phyloP scores from a whole-genome alignment of 2,888 invertebrate genomes.

The Tenthredo mesomela region DNA sequence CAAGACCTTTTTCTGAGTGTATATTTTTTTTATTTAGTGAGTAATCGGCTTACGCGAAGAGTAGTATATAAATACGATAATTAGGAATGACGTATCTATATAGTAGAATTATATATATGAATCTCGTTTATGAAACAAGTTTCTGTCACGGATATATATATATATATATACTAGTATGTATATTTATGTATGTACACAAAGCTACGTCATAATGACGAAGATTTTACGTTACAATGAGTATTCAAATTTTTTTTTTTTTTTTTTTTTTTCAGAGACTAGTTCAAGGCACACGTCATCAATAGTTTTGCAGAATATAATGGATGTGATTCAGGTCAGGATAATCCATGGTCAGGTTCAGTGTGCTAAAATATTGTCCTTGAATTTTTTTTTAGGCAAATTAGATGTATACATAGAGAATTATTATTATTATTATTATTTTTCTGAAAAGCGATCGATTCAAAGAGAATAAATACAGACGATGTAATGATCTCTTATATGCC shows the following conservation, averaged over 20 bases:
- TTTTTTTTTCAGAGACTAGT: background rate
- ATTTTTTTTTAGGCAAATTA: background rate
- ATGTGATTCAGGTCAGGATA: background rate
- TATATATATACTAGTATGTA: too few species aligned
- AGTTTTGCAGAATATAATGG: background rate
- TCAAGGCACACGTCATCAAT: slow-evolving; percentile 18
- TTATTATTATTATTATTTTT: background rate
- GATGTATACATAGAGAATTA: background rate
- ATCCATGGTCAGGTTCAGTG: slow-evolving; percentile 18
- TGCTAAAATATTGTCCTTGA: background rate
- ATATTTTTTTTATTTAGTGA: background rate
- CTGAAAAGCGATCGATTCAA: too few species aligned
- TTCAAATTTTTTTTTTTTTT: too few species aligned
- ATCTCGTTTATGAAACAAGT: background rate
- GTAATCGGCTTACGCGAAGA: background rate
- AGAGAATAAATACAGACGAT: too few species aligned
- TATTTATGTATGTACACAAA: background rate
- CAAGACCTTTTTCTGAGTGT: too few species aligned
- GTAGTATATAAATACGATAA: background rate
- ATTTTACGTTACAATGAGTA: background rate
- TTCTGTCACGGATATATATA: background rate
- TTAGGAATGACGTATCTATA: background rate
- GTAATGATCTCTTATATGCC: too few species aligned
- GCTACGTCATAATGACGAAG: background rate
- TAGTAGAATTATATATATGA: background rate